Evolutionary conservation across 2,888 invertebrate species (phyloP).

Genomic region (Leptopterna dolabrata): DNA sequence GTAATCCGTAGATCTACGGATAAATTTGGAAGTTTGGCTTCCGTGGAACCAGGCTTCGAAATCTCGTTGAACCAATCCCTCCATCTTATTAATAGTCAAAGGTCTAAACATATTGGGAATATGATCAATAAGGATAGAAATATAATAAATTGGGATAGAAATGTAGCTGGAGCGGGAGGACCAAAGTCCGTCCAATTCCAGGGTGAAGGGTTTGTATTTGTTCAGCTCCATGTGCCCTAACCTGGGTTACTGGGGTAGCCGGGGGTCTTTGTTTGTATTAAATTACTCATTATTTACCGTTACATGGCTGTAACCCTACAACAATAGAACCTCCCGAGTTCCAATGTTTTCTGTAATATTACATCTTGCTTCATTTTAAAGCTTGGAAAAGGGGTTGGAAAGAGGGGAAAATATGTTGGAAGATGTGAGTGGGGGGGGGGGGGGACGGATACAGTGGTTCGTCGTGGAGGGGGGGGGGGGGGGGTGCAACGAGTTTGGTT

Average conservation of each 20-base stretch:
- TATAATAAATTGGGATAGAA: no score
- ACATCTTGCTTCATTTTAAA: neutral
- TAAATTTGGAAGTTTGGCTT: no score
- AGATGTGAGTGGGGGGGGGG: neutral
- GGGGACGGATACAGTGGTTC: neutral
- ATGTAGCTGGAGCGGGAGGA: no score
- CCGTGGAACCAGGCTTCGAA: no score
- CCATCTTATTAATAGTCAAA: no score
- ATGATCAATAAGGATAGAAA: no score
- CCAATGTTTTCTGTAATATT: neutral
- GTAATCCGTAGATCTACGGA: no score
- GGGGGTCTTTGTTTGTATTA: neutral
- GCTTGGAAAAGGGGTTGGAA: neutral
- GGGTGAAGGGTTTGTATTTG: neutral
- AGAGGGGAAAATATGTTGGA: neutral
- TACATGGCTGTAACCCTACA: neutral
- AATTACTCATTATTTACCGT: neutral
- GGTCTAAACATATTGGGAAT: no score
- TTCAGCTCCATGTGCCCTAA: neutral
- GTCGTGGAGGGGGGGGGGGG: neutral
- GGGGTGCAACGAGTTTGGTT: neutral
- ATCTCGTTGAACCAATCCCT: no score
- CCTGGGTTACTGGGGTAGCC: neutral
- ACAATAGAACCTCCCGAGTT: neutral
- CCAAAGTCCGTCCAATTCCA: no score